These are phyloP conservation scores for Metopia argyrocephala DNA, from an alignment of 2,888 invertebrate species.

Conservation along the genomic window DNA sequence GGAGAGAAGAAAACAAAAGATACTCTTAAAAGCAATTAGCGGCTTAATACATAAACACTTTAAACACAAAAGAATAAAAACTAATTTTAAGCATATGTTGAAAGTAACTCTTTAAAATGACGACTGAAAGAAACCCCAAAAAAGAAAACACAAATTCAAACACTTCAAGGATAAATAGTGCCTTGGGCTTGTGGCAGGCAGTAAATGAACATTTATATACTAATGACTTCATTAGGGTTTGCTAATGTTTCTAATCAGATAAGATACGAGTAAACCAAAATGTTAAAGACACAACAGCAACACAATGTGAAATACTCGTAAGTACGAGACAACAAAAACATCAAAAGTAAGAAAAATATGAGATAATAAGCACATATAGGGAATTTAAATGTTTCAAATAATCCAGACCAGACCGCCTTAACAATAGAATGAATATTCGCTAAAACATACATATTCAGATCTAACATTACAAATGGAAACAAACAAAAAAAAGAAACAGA, in stretches of 20 bases:
- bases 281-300: neutral
- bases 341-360: neutral
- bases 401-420: neutral
- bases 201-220: slow-evolving; percentile 20
- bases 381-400: neutral
- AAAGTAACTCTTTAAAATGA: slow-evolving; percentile 40
- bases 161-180: slow-evolving; percentile 38
- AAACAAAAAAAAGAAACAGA: neutral
- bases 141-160: no score
- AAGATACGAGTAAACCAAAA: slow-evolving; percentile 26
- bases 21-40: slow-evolving; percentile 57
- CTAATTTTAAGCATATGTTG: slow-evolving; percentile 11
- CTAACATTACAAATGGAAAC: neutral
- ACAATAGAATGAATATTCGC: slow-evolving; percentile 7
- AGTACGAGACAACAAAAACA: slow-evolving; percentile 23
- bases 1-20: neutral
- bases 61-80: neutral
- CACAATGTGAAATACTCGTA: neutral
- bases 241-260: slow-evolving; percentile 59
- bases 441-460: slow-evolving; percentile 9
- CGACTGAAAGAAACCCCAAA: slow-evolving; percentile 1
- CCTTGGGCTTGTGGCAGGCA: slow-evolving; percentile 11
- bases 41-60: slow-evolving; percentile 14
- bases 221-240: slow-evolving; percentile 62
- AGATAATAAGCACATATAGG: neutral